Evolutionary conservation across 2,113 vertebrate genomes (phyloP).

Genomic region (Odocoileus virginianus): DNA sequence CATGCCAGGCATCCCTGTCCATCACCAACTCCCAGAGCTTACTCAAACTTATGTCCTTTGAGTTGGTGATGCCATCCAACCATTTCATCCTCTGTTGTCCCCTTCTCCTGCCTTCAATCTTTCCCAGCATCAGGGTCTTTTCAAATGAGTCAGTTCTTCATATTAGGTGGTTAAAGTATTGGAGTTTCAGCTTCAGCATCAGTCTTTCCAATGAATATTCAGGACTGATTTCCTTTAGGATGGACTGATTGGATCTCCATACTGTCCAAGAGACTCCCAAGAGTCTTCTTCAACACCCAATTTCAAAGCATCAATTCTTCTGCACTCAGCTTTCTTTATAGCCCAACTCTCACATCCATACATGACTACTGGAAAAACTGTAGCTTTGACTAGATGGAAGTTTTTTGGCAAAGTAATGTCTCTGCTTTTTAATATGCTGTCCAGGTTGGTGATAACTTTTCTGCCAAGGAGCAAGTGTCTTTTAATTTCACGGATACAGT

Average conservation of each 20-base stretch:
- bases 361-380: neutral
- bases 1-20: neutral
- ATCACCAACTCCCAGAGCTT: neutral
- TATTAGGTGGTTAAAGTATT: neutral
- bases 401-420: neutral
- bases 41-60: neutral
- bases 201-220: neutral
- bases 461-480: neutral
- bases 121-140: neutral
- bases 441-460: neutral
- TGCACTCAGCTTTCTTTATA: rapidly evolving
- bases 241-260: neutral
- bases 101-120: neutral
- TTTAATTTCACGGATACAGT: neutral
- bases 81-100: neutral
- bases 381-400: neutral
- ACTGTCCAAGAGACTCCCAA: neutral
- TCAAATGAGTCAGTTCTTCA: neutral
- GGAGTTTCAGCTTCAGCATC: neutral
- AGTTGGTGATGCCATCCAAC: neutral
- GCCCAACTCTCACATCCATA: neutral
- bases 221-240: neutral
- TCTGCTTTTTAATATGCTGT: neutral
- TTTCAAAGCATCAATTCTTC: neutral
- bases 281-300: neutral